Percentiles rank a stretch among this genome's conserved stretches.
These are phyloP conservation scores for Pachymerium ferrugineum DNA, from an alignment of 2,888 invertebrate species.

Conservation along the genomic window DNA sequence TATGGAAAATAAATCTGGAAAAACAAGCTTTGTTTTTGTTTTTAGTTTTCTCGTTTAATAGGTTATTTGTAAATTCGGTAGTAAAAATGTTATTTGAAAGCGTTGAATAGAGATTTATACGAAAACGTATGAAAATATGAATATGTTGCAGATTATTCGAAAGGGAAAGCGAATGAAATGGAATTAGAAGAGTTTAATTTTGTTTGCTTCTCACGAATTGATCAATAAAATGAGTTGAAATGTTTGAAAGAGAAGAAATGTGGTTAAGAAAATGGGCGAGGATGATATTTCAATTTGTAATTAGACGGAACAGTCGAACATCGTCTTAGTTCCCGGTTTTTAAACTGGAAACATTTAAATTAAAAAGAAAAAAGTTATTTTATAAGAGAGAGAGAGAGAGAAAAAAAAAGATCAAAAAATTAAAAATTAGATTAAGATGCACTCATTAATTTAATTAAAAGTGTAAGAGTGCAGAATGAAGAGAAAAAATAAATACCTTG, in stretches of 20 bases:
- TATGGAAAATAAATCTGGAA: too few relatives aligned
- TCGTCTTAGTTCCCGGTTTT: background rate
- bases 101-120: too few relatives aligned
- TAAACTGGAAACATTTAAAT: background rate
- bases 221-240: constrained; percentile 3
- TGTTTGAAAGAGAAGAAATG: constrained; percentile 3
- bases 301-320: background rate
- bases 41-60: too few relatives aligned
- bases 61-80: too few relatives aligned
- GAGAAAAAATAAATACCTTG: background rate
- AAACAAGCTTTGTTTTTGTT: too few relatives aligned
- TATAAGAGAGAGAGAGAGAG: too few relatives aligned
- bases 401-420: background rate
- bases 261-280: background rate
- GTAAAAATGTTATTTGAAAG: too few relatives aligned
- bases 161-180: background rate
- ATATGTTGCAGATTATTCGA: background rate
- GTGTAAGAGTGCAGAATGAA: background rate
- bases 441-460: background rate
- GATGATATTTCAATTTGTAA: constrained; percentile 13
- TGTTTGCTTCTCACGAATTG: background rate
- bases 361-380: background rate
- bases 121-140: too few relatives aligned
- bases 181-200: background rate
- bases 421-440: background rate